Evolutionary conservation across 2,888 invertebrate species (phyloP), one percentile per base, ranked within the genome.

Genomic region (Cartodere bifasciata): DNA sequence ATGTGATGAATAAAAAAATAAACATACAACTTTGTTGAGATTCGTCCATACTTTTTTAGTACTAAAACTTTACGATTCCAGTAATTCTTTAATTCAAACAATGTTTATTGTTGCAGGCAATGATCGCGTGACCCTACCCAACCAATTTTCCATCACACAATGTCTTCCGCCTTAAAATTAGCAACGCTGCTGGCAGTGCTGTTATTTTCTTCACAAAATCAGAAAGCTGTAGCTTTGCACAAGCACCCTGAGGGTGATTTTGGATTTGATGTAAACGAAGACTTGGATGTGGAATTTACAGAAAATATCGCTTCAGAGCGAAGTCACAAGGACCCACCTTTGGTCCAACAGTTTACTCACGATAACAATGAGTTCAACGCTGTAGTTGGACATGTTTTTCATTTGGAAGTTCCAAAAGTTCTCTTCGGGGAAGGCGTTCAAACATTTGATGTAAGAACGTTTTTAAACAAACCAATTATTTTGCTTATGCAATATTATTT

Each of bases 341-440:
- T 26, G 33, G 32, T 27, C 32, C 28, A 44, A 37, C 35, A 44
- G 49, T 37, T 49, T 53, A 40, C 57, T 17, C 62, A 62, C 58
- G 64, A 63, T 13, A 53, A 76, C 38, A 71, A 75, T 30, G 75
- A 78, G 49, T 67, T 72, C 38, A 68, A 72, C 42, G 77, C 79
- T 44, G 67, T 69, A 39, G 72, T 75, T 12, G 85, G 84, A 25
- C 75, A 74, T 50, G 62, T 79, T 36, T 81, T 85, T 60, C 73
- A 73, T 41, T 70, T 78, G 57, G 70, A 70, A 46, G 70, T 84
- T 44, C 80, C 82, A 10, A 70, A 68, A 43, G 74, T 79, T 56
- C 32, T 37, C 13, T 79, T 80, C 59, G 66, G 70, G 32, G 78
- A 75, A 38, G 67, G 67, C 44, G 68, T 78, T 27, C 61, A 71